A percentile compares a stretch with the other conserved stretches of the same genome.
Conservation (phyloP, 2,888 invertebrate genomes). For the Choreutis nemorana region DNA sequence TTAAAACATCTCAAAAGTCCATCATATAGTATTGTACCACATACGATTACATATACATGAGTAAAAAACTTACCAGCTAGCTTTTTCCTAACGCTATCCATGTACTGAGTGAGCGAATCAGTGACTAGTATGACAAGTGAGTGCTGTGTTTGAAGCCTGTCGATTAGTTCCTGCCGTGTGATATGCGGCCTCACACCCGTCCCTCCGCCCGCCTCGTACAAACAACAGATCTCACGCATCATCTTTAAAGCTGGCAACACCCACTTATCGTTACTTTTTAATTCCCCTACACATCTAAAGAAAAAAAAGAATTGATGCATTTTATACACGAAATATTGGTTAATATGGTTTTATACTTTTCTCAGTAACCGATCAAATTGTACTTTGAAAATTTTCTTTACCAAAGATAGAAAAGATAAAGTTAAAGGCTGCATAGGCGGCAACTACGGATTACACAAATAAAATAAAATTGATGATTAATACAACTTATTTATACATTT, state of each 20-base stretch:
- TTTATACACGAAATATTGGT: no score
- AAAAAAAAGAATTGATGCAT: no score
- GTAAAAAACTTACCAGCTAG: slow-evolving; percentile 26
- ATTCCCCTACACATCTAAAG: slow-evolving; percentile 88
- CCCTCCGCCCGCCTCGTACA: slow-evolving; percentile 84
- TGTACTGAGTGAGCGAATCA: slow-evolving; percentile 88
- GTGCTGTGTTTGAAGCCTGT: slow-evolving; percentile 89
- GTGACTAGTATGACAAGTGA: slow-evolving; percentile 93
- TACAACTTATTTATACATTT: no score
- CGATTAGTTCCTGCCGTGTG: slow-evolving; percentile 79
- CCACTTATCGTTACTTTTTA: slow-evolving; percentile 89
- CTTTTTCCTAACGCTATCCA: slow-evolving; percentile 81
- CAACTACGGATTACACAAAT: no score
- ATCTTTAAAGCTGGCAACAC: slow-evolving; percentile 94
- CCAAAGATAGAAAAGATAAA: no score
- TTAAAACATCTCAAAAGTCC: no score
- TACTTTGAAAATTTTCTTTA: no score
- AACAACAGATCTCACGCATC: slow-evolving; percentile 93
- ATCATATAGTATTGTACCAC: no score
- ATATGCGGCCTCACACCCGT: slow-evolving; percentile 51
- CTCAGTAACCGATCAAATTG: no score
- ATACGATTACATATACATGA: background rate
- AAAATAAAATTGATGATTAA: no score
- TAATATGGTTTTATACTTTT: no score
- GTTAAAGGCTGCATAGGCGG: no score